phyloP scores from a whole-genome alignment of 2,888 invertebrate genomes.

The Nymphalis urticae region DNA sequence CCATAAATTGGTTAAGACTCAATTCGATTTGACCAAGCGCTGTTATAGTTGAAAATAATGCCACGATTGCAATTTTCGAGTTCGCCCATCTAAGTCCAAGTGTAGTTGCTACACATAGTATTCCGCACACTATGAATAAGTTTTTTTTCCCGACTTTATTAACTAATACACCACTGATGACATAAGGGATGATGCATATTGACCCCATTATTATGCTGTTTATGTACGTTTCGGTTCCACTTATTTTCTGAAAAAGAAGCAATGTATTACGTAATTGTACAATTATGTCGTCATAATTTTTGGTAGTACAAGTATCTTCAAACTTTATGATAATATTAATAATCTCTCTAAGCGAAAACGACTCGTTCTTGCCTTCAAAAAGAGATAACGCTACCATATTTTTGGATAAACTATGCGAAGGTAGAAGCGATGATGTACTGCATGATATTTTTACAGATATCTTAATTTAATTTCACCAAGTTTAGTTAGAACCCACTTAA shows the following conservation, averaged over 20 bases:
- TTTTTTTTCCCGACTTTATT: conserved; percentile 57
- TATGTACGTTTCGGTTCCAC: conserved; percentile 53
- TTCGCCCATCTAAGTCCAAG: conserved; percentile 54
- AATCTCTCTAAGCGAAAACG: too few relatives aligned
- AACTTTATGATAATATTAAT: too few relatives aligned
- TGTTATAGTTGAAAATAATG: conserved; percentile 53
- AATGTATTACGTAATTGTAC: conserved; percentile 6
- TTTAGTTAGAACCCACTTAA: too few relatives aligned
- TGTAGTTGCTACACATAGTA: conserved; percentile 44
- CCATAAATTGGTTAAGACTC: conserved; percentile 49
- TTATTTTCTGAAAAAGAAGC: conserved; percentile 47
- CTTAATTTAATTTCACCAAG: too few relatives aligned
- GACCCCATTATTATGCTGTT: conserved; percentile 56
- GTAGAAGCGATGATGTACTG: too few relatives aligned
- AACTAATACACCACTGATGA: conserved; percentile 50
- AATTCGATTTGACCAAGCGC: conserved; percentile 55
- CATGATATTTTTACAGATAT: too few relatives aligned
- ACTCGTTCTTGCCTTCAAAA: too few relatives aligned
- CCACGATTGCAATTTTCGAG: conserved; percentile 52
- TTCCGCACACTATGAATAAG: conserved; percentile 46
- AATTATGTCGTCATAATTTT: not conserved
- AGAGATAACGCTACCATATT: too few relatives aligned
- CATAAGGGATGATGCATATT: conserved; percentile 47
- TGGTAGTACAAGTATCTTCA: too few relatives aligned
- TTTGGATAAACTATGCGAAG: too few relatives aligned